Evolutionary conservation across 2,113 vertebrate genomes (phyloP), one percentile per base, ranked within the genome.

Genomic region (Bujurquina vittata): DNA sequence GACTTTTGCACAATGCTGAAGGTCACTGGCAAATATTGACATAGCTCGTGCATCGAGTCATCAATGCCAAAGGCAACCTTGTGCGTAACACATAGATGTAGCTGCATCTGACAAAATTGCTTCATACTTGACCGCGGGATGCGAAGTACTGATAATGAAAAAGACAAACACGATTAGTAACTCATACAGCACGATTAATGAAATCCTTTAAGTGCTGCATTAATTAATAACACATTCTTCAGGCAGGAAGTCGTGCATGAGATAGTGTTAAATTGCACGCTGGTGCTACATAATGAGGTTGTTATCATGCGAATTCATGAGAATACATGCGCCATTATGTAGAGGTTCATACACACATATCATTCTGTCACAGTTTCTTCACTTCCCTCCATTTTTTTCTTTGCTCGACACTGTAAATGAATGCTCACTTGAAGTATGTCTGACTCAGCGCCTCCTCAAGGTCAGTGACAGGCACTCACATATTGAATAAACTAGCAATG

Each of bases 371-470:
- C 46, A 49, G 15, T 49, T 15, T 18, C 49, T 52, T 69, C 46
- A 29, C 23, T 49, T 69, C 15, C 63, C 46, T 14, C 1, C 26
- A 5, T 52, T 52, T 52, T 52, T 20, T 11, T 52, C 11, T 6
- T 12, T n/a, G 4, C 5, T 26, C 10, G 5, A 29, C 40, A 56
- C 29, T 76, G 79, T 78, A 87, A 85, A 78, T 4, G 20, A 84
- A 63, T 83, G 62, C 81, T 75, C 54, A 35, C 52, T 63, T 5
- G 20, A 57, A 62, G 72, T 77, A 79, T 55, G 22, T 78, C 60
- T 84, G 84, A 88, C 76, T 87, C 86, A 89, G 89, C 86, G 79
- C 5, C 63, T 84, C 11, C 9, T 77, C 49, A 87, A 90, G 88
- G 90, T 88, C 85, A 88, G 20, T 7, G 18, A 77, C 49, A 82